phyloP scores from a whole-genome alignment of 2,797 vertebrate species.

The Mus caroli region DNA sequence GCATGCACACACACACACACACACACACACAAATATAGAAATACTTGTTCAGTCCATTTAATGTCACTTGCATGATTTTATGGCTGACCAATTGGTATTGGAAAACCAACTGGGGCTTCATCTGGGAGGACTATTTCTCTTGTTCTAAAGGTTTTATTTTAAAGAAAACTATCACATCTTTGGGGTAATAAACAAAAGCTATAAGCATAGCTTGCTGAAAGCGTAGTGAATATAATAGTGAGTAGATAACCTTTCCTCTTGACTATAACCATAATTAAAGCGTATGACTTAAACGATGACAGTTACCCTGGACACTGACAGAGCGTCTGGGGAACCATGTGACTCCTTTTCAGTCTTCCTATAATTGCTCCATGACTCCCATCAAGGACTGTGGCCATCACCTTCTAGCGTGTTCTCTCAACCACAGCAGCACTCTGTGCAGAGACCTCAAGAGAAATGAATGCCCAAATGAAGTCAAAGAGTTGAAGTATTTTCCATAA shows the following conservation, averaged over 20 bases:
- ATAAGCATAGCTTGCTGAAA: neutral
- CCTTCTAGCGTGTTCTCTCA: neutral
- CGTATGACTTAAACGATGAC: neutral
- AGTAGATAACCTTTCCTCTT: neutral
- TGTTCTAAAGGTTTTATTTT: neutral
- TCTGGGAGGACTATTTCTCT: neutral
- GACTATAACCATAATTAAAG: neutral
- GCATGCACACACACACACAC: too few species aligned
- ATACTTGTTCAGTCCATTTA: neutral
- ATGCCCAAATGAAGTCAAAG: slow-evolving; percentile 29
- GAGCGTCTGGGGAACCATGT: neutral
- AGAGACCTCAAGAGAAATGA: neutral
- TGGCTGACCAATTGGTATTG: neutral
- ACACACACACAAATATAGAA: neutral
- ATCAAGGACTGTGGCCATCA: neutral
- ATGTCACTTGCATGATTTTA: neutral
- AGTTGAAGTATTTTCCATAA: slow-evolving; percentile 12
- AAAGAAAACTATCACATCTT: neutral
- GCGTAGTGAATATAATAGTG: neutral
- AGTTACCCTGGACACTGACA: neutral
- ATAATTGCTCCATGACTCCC: neutral
- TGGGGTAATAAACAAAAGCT: slow-evolving; percentile 29
- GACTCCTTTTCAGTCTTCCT: neutral
- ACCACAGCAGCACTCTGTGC: neutral
- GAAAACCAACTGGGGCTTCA: neutral